Conservation (phyloP, 2,113 vertebrate species). For the Cercocebus atys region DNA sequence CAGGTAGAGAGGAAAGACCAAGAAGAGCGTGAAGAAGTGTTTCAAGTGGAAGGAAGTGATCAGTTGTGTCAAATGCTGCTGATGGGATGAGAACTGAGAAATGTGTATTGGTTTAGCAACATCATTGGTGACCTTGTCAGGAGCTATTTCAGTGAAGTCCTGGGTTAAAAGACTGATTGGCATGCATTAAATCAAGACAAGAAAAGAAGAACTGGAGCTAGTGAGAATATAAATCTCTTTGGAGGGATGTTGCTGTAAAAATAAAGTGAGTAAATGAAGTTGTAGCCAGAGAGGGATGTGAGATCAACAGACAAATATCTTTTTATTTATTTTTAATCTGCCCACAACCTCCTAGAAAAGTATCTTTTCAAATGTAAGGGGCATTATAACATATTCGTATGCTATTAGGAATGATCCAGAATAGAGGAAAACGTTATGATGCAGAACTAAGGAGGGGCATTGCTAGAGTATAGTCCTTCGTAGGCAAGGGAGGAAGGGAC, state of each 20-base stretch:
- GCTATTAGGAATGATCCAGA: not conserved
- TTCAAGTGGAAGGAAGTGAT: not conserved
- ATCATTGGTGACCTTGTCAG: slow-evolving; percentile 28
- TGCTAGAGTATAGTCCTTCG: not conserved
- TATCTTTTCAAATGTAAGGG: not conserved
- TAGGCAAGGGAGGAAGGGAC: not conserved
- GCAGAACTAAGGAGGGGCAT: not conserved
- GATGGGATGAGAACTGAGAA: slow-evolving; percentile 8
- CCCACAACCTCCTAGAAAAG: not conserved
- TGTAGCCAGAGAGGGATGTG: not conserved
- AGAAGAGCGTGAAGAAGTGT: not conserved
- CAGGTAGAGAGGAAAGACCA: not conserved
- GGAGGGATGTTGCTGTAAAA: not conserved
- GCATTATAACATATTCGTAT: not conserved
- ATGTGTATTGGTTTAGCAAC: not conserved
- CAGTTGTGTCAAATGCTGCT: not conserved
- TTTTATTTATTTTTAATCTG: not conserved
- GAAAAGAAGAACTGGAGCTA: not conserved
- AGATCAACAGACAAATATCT: not conserved
- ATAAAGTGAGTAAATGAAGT: not conserved
- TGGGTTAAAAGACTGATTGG: not conserved
- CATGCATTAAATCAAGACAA: not conserved
- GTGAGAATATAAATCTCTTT: not conserved
- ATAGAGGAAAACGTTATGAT: not conserved
- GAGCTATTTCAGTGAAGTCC: not conserved